These are phyloP conservation scores for Limnothrissa miodon DNA, from an alignment of 2,113 vertebrate genomes.

Conservation along the genomic window DNA sequence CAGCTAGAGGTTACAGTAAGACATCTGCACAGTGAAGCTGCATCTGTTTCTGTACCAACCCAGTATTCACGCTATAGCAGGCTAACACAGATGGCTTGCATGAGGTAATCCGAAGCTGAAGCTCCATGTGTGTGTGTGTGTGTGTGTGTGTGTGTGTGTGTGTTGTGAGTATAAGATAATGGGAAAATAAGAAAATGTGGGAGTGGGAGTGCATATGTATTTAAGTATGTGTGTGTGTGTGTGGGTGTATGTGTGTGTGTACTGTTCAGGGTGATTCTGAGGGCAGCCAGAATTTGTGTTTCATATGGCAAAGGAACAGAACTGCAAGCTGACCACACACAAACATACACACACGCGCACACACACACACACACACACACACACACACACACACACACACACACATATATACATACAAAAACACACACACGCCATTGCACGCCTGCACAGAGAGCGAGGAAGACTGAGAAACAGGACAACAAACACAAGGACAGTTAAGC, in stretches of 20 bases:
- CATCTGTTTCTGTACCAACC: background rate
- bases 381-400: background rate
- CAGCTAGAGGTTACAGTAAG: background rate
- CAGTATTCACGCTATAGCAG: background rate
- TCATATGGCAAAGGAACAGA: slow-evolving; percentile 56
- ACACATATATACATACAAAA: background rate
- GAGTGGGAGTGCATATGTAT: background rate
- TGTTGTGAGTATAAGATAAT: background rate
- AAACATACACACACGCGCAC: no score
- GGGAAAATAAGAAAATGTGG: background rate
- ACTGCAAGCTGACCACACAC: slow-evolving; percentile 48
- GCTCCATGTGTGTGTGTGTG: background rate
- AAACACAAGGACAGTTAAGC: background rate
- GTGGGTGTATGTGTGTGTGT: background rate
- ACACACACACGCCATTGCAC: background rate
- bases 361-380: background rate
- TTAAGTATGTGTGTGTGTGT: background rate
- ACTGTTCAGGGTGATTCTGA: slow-evolving; percentile 53
- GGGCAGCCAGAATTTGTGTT: slow-evolving; percentile 61
- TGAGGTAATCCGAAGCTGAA: background rate
- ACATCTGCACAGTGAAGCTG: background rate
- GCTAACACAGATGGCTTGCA: background rate
- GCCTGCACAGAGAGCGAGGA: background rate
- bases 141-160: slow-evolving; percentile 21
- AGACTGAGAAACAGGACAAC: no score